Conservation (phyloP, 1,140 invertebrate genomes). For the Octopus bimaculoides region DNA sequence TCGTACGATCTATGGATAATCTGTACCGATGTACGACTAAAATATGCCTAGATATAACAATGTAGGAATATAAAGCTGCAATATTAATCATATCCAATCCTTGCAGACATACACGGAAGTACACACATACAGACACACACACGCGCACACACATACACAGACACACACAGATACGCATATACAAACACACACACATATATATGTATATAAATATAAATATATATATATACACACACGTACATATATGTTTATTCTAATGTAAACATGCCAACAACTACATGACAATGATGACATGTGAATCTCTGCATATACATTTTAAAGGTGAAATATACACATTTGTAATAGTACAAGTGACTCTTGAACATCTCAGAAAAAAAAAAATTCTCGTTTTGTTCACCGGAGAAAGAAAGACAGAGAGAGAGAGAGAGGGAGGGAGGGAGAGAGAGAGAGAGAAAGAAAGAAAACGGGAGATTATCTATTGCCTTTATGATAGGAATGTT, state of each 20-base stretch:
- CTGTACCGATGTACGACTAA: too few species aligned
- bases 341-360: not conserved
- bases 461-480: not conserved
- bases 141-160: not conserved
- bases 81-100: too few species aligned
- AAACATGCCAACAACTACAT: not conserved
- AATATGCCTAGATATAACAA: too few species aligned
- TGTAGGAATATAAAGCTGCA: too few species aligned
- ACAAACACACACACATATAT: not conserved
- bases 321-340: not conserved
- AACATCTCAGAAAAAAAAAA: too few species aligned
- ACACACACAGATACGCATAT: not conserved
- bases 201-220: not conserved
- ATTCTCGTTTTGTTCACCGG: too few species aligned
- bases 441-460: not conserved
- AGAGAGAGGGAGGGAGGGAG: not conserved
- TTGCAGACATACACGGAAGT: not conserved
- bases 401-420: not conserved
- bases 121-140: not conserved
- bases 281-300: not conserved
- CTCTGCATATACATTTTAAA: not conserved
- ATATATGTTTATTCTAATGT: not conserved
- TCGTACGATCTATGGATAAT: not conserved
- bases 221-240: not conserved
- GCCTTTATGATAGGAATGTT: too few species aligned